phyloP scores from a whole-genome alignment of 35 echinoderm and acorn worm species.

The Strongylocentrotus purpuratus region DNA sequence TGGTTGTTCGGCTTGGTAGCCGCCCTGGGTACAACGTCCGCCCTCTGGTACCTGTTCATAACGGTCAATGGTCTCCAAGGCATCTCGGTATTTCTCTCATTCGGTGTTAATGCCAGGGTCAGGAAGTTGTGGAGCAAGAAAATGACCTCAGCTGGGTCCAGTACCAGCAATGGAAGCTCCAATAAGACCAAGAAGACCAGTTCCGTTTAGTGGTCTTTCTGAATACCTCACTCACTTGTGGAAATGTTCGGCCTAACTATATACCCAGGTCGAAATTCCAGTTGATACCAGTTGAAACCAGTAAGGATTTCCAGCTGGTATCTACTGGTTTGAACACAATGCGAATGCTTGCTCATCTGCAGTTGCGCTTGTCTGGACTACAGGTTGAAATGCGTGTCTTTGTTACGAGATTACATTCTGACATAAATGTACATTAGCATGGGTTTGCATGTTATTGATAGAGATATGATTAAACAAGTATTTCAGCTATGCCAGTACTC shows the following conservation, averaged over 20 bases:
- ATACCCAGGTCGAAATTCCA: too few species aligned
- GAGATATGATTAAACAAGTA: slow-evolving; percentile 32
- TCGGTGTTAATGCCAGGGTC: slow-evolving; percentile 49
- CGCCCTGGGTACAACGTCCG: slow-evolving; percentile 26
- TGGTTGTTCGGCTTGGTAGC: slow-evolving; percentile 86
- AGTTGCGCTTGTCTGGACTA: too few species aligned
- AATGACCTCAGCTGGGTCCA: not conserved
- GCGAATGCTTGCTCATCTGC: too few species aligned
- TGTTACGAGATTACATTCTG: not conserved
- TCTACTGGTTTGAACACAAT: too few species aligned
- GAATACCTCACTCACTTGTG: too few species aligned
- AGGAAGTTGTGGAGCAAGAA: slow-evolving; percentile 36
- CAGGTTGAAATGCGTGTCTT: not conserved
- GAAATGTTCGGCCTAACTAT: too few species aligned
- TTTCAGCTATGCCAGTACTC: slow-evolving; percentile 6
- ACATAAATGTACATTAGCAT: not conserved
- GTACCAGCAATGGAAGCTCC: not conserved
- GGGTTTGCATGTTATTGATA: not conserved
- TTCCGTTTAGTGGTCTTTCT: not conserved
- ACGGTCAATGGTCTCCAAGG: slow-evolving; percentile 72
- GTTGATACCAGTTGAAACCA: too few species aligned
- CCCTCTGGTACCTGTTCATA: slow-evolving; percentile 78
- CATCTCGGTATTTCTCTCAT: slow-evolving; percentile 68
- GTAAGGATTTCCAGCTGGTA: too few species aligned
- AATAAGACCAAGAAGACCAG: not conserved